Evolutionary conservation across 2,888 invertebrate genomes (phyloP).

Genomic region (Ophion ellenae): DNA sequence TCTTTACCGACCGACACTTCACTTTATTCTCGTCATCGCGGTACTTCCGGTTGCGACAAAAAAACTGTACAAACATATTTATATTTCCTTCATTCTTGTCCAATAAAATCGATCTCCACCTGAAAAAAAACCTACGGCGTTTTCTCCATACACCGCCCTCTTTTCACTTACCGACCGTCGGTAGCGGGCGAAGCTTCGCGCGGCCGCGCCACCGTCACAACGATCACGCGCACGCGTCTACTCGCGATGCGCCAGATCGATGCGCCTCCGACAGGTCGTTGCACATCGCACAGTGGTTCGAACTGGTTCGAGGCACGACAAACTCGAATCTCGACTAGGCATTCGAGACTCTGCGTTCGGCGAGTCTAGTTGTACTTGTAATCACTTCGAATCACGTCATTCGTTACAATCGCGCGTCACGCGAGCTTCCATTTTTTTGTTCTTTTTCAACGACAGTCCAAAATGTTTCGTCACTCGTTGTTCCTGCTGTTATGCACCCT

Average conservation of each 20-base stretch:
- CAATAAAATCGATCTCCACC: too few species aligned
- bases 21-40: too few species aligned
- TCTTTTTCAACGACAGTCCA: neutral
- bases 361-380: slow-evolving; percentile 4
- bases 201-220: neutral
- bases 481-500: slow-evolving; percentile 39
- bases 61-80: too few species aligned
- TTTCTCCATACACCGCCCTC: too few species aligned
- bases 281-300: slow-evolving; percentile 1
- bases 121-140: too few species aligned
- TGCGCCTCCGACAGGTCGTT: neutral
- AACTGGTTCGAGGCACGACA: slow-evolving; percentile 17
- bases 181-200: neutral
- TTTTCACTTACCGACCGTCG: neutral
- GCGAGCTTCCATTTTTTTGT: slow-evolving; percentile 34
- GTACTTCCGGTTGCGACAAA: too few species aligned
- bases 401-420: neutral
- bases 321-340: slow-evolving; percentile 1
- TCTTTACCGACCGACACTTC: too few species aligned
- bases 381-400: neutral
- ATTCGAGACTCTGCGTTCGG: slow-evolving; percentile 21
- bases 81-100: too few species aligned
- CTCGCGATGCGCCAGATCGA: neutral
- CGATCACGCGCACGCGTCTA: slow-evolving; percentile 4
- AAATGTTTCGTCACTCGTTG: slow-evolving; percentile 47